phyloP scores from a whole-genome alignment of 2,113 vertebrate species.

The Pachyramphus minor region DNA sequence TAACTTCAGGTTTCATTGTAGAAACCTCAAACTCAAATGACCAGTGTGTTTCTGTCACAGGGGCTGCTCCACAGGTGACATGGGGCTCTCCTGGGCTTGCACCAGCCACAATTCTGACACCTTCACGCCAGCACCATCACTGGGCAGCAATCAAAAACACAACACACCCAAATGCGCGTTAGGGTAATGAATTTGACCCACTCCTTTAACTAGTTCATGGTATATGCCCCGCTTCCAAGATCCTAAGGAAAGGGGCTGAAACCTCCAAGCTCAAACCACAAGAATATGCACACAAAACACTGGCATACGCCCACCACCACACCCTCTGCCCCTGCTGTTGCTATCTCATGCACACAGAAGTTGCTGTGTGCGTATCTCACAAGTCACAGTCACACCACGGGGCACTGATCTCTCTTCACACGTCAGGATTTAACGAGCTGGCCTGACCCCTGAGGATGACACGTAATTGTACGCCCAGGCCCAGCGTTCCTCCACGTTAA shows the following conservation, averaged over 20 bases:
- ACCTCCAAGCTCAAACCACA: not conserved
- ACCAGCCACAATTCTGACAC: not conserved
- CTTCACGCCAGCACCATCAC: not conserved
- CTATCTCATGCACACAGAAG: not conserved
- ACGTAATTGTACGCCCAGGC: rapidly evolving
- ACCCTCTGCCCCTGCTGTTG: not conserved
- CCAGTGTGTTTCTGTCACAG: not conserved
- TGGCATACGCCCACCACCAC: rapidly evolving
- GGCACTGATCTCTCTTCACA: not conserved
- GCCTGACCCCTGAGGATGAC: not conserved
- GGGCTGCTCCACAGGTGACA: not conserved
- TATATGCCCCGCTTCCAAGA: not conserved
- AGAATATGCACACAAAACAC: rapidly evolving
- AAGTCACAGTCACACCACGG: not conserved
- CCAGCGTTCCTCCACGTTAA: not conserved
- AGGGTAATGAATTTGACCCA: not conserved
- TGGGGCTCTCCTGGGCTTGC: not conserved
- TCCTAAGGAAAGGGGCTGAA: not conserved
- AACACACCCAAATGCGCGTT: not conserved
- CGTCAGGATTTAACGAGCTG: not conserved
- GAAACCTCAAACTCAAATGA: not conserved
- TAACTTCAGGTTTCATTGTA: not conserved
- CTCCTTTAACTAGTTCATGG: not conserved
- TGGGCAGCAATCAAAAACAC: not conserved
- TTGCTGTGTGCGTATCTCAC: not conserved